Evolutionary conservation across 64 coral and sea anemone genomes (phyloP).

Genomic region (Acropora yongei): DNA sequence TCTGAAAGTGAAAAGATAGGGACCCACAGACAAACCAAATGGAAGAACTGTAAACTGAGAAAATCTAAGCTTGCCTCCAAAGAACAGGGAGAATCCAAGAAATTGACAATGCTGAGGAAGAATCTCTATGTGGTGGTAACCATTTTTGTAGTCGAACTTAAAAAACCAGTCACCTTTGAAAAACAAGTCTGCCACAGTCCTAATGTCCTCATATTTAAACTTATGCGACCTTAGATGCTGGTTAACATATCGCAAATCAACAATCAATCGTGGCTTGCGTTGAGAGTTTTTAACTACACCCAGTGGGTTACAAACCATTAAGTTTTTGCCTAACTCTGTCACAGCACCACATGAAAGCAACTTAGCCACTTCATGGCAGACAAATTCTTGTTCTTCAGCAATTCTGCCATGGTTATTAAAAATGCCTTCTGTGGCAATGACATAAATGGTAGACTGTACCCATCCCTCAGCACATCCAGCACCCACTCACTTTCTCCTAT

Average conservation of each 20-base stretch:
- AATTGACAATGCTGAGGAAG: conserved; percentile 39
- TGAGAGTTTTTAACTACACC: conserved; percentile 44
- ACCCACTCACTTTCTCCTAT: conserved; percentile 46
- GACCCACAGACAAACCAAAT: conserved; percentile 54
- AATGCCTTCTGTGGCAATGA: conserved; percentile 15
- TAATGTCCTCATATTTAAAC: conserved; percentile 72
- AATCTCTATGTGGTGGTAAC: conserved; percentile 70
- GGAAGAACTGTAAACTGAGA: conserved; percentile 51
- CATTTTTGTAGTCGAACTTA: conserved; percentile 63
- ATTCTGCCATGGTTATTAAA: conserved; percentile 62
- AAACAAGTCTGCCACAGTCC: conserved; percentile 37
- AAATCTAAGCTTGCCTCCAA: conserved; percentile 17
- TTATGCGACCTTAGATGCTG: conserved; percentile 47
- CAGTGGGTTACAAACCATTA: conserved; percentile 54
- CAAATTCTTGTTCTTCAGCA: conserved; percentile 2
- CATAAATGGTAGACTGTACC: conserved; percentile 66
- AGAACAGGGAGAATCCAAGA: conserved; percentile 46
- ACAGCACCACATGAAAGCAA: conserved; percentile 56
- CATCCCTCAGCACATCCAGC: conserved; percentile 53
- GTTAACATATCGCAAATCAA: conserved; percentile 71
- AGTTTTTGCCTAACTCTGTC: conserved; percentile 34
- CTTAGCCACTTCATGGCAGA: conserved; percentile 30
- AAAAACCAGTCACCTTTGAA: conserved; percentile 50
- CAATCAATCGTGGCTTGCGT: conserved; percentile 37
- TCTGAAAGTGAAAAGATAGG: conserved; percentile 57